A percentile compares a stretch with the other conserved stretches of the same genome.
These are phyloP conservation scores for Drosophila nannoptera DNA, from an alignment of 1,140 invertebrate species.

Conservation along the genomic window DNA sequence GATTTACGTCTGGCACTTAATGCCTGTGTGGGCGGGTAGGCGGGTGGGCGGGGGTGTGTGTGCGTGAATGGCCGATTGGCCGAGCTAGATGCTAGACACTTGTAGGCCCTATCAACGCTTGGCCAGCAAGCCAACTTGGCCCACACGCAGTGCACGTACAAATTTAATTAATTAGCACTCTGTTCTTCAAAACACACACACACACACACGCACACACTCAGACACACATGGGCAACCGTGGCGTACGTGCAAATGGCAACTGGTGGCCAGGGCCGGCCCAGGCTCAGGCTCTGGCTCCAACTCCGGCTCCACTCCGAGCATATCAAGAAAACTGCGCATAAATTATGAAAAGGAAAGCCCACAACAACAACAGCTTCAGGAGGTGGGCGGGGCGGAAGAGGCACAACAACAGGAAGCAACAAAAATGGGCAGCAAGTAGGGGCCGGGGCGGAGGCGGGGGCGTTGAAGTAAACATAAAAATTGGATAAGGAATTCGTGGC, in stretches of 20 bases:
- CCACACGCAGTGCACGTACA: constrained; percentile 61
- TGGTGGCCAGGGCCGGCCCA: constrained; percentile 23
- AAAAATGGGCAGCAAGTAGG: not conserved
- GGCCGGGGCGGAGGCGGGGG: not conserved
- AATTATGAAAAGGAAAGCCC: constrained; percentile 67
- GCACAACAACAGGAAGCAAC: not conserved
- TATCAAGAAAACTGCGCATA: constrained; percentile 69
- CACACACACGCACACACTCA: constrained; percentile 13
- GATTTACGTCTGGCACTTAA: constrained; percentile 71
- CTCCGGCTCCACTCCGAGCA: constrained; percentile 22
- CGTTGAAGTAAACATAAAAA: constrained; percentile 45
- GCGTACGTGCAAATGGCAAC: constrained; percentile 48
- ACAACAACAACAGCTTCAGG: not conserved
- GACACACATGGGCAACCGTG: constrained; percentile 32
- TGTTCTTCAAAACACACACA: constrained; percentile 65
- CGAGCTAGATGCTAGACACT: constrained; percentile 32
- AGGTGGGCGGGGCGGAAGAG: too few species aligned
- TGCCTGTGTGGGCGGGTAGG: constrained; percentile 19
- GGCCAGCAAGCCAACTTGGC: constrained; percentile 30
- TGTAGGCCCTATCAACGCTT: constrained; percentile 48
- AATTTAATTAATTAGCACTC: constrained; percentile 77
- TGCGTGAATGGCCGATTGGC: constrained; percentile 18
- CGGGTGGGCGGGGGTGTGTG: constrained; percentile 34
- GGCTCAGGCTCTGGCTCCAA: not conserved
- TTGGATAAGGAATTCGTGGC: constrained; percentile 32